Base-by-base conservation (phyloP, 2,888 invertebrate genomes). In the Oligia fasciuncula region DNA sequence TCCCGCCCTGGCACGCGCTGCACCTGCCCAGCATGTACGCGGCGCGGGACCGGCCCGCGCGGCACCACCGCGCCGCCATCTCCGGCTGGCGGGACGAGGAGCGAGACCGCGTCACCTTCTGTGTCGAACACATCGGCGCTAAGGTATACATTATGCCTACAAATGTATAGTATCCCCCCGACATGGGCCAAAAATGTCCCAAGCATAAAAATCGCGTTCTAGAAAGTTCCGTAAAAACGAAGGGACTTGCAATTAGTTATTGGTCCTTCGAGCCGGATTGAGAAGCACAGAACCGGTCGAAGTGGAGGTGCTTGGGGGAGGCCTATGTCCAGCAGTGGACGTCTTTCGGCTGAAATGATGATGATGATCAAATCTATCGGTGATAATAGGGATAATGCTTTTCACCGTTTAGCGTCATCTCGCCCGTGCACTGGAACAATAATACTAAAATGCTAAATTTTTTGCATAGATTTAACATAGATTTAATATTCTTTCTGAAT, bases 21-120 rank as follows among this genome's bases (percentile, higher is more conserved):
- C 99, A 99, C 95, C 97, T 99, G 89, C 99, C 99, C 17, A 97
- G 97, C 79, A 98, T 98, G 90, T 97, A 96, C 91, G 97, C 97
- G 77, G 97, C 97, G 43, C 97, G 98, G 60, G 98, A 98, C 84
- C 97, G 98, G 5, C 99, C 99, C 19, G 98, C 98, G 43, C 94
- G 97, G 0, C 98, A 98, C 89, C 98, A 98, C 94, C 98, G 99
- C 51, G 98, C 99, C 87, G 98, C 98, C 8, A 96, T 99, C 19
- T 98, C 99, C 67, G 99, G 99, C 81, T 99, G 99, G 96, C 98
- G 98, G 76, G 98, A 98, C n/a, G 98, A 98, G 71, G 99, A 99
- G 92, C 97, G 99, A 19, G 97, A 97, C 60, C 97, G 98, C 72
- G 97, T 99, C 66, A 98, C 98, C 90, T 98, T 98, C 91, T 99